A percentile compares a stretch with the other conserved stretches of the same genome.
These are phyloP conservation scores for Heliconius nattereri DNA, from an alignment of 1,140 invertebrate genomes.

Conservation along the genomic window DNA sequence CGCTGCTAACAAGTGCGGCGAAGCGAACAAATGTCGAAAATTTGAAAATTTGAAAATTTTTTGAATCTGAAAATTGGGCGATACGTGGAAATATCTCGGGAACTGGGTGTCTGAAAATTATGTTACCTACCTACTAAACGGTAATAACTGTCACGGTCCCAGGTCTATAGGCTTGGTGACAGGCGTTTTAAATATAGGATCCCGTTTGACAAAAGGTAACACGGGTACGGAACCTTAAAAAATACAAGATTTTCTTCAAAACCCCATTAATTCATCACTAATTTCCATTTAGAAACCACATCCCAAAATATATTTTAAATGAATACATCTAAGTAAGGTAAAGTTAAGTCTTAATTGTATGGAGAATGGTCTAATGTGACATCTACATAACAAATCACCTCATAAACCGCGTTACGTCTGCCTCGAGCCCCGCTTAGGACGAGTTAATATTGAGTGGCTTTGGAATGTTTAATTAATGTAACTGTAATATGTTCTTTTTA, in stretches of 20 bases:
- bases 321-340: neutral
- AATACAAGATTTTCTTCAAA: neutral
- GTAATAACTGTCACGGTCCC: no score
- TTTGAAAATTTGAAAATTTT: no score
- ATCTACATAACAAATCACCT: slow-evolving; percentile 7
- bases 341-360: slow-evolving; percentile 2
- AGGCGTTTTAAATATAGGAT: no score
- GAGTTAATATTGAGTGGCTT: slow-evolving; percentile 7
- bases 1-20: no score
- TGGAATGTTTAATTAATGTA: neutral
- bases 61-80: no score
- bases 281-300: neutral
- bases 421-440: neutral
- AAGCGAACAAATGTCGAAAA: no score
- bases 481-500: neutral
- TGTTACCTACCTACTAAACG: neutral
- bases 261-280: neutral
- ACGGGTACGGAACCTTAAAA: no score
- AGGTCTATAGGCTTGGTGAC: no score
- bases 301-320: neutral
- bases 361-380: slow-evolving; percentile 10
- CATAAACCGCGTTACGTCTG: neutral
- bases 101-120: no score
- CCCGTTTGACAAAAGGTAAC: no score
- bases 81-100: no score